phyloP scores from a whole-genome alignment of 2,113 vertebrate genomes.

The Baryphthengus martii region DNA sequence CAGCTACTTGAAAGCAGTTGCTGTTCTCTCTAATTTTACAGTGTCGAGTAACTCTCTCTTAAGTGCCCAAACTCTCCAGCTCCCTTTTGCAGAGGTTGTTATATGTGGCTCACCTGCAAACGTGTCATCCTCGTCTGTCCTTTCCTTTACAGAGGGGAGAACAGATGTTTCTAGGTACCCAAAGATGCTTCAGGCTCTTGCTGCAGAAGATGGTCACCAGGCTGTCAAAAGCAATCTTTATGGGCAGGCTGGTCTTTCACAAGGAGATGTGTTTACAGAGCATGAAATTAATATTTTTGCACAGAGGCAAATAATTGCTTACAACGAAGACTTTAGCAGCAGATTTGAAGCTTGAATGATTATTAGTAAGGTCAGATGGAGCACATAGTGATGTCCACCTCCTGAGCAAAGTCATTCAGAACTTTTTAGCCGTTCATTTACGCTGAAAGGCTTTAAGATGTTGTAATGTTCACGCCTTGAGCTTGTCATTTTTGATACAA shows the following conservation, averaged over 20 bases:
- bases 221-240: conserved; percentile 64
- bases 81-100: background rate
- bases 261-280: conserved; percentile 76
- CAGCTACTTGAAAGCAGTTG: conserved; percentile 8
- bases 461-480: background rate
- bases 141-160: background rate
- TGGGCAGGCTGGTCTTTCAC: conserved; percentile 61
- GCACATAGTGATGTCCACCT: conserved; percentile 4
- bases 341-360: conserved; percentile 61
- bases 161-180: background rate
- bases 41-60: background rate
- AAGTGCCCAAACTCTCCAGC: background rate
- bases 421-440: background rate
- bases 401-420: conserved; percentile 20
- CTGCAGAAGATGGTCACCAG: conserved; percentile 58
- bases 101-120: background rate
- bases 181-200: background rate
- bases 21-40: background rate
- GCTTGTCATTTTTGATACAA: background rate
- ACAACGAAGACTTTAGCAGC: conserved; percentile 50
- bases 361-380: conserved; percentile 68
- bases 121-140: background rate
- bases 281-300: conserved; percentile 79
- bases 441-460: background rate
- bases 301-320: conserved; percentile 73